A percentile compares a stretch with the other conserved stretches of the same genome.
Conservation (phyloP, 2,888 invertebrate genomes). For the Minunthozetes semirufus region DNA sequence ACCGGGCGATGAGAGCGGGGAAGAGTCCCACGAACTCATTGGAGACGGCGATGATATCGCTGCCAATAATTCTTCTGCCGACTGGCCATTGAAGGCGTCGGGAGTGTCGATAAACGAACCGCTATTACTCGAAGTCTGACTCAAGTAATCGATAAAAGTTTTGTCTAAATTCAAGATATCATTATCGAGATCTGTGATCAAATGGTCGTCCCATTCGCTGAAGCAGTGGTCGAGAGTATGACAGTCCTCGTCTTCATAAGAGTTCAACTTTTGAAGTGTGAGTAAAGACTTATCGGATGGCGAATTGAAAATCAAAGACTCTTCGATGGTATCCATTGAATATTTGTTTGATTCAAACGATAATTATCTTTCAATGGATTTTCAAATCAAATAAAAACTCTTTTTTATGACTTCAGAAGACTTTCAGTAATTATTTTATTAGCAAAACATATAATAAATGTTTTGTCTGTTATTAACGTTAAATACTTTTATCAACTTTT, state of each 20-base stretch:
- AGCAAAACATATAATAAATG: no score
- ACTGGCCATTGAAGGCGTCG: background rate
- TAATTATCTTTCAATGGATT: background rate
- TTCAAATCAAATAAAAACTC: background rate
- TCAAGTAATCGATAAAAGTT: constrained; percentile 4
- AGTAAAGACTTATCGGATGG: constrained; percentile 47
- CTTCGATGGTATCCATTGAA: constrained; percentile 41
- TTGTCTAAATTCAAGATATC: background rate
- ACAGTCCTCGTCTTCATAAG: constrained; percentile 45
- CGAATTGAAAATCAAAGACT: constrained; percentile 46
- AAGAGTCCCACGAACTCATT: constrained; percentile 37
- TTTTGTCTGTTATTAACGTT: no score
- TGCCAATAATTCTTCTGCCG: constrained; percentile 6
- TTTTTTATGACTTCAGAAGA: background rate
- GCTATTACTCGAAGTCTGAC: constrained; percentile 22
- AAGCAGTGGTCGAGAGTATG: background rate
- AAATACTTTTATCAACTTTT: no score
- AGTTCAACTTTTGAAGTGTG: constrained; percentile 47
- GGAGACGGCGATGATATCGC: constrained; percentile 36
- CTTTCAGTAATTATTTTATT: background rate
- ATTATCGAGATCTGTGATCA: constrained; percentile 5
- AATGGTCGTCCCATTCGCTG: constrained; percentile 2
- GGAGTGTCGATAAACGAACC: constrained; percentile 7
- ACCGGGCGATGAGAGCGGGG: constrained; percentile 17
- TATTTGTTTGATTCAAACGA: background rate